These are phyloP conservation scores for Hystrix cristata DNA, from an alignment of 2,113 vertebrate genomes.

Conservation along the genomic window DNA sequence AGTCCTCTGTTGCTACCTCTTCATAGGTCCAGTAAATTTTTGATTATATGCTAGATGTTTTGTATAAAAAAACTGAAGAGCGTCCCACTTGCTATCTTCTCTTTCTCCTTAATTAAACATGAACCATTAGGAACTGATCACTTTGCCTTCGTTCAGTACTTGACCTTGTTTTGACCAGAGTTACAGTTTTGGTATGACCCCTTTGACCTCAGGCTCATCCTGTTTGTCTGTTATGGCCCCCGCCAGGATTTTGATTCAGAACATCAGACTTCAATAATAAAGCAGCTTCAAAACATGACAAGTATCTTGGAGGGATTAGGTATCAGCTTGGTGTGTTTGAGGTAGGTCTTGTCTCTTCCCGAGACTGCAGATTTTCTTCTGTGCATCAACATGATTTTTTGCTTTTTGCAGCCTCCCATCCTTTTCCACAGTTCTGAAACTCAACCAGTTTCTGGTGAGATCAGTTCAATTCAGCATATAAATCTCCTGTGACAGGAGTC, in stretches of 20 bases:
- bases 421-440: background rate
- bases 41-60: background rate
- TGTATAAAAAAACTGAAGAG: background rate
- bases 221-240: background rate
- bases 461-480: background rate
- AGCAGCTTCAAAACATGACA: background rate
- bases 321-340: background rate
- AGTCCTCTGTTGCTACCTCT: background rate
- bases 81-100: background rate
- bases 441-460: background rate
- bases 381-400: background rate
- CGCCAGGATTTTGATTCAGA: background rate
- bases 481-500: background rate
- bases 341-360: background rate
- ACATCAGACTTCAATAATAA: background rate
- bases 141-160: background rate
- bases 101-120: background rate
- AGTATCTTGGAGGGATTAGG: background rate
- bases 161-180: background rate
- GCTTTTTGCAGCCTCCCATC: background rate
- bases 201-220: background rate
- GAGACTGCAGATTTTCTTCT: background rate
- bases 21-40: slow-evolving; percentile 23
- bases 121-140: background rate
- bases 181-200: background rate